Conservation (phyloP, 2,797 vertebrate genomes). For the Coccyzus lansbergi region DNA sequence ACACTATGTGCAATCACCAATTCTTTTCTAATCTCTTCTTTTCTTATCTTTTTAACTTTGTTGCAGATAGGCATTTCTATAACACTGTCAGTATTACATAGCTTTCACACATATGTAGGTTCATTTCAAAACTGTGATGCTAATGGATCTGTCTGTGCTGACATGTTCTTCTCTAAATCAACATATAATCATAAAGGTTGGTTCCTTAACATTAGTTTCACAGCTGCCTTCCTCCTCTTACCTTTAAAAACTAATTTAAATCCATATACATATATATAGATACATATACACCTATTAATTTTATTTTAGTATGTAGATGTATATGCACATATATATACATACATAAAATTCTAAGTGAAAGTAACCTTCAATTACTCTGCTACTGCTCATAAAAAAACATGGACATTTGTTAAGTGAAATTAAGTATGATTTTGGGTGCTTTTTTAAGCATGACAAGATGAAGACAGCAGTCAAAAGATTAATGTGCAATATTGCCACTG, state of each 20-base stretch:
- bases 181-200: neutral
- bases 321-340: neutral
- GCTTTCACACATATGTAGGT: no score
- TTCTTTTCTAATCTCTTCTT: no score
- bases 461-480: neutral
- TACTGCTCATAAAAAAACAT: accelerated
- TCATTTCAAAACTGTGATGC: neutral
- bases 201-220: neutral
- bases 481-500: neutral
- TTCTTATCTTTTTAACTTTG: no score
- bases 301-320: neutral
- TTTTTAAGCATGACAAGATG: neutral
- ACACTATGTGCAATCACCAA: no score
- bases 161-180: neutral
- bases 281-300: neutral
- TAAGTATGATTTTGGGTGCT: neutral
- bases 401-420: neutral
- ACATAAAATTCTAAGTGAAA: neutral
- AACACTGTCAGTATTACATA: no score
- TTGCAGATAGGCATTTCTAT: no score
- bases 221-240: neutral
- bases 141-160: neutral
- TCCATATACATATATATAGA: neutral
- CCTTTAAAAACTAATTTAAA: neutral
- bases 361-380: neutral